Base-by-base conservation (phyloP, 2,888 invertebrate genomes). In the Uloborus plumipes region DNA sequence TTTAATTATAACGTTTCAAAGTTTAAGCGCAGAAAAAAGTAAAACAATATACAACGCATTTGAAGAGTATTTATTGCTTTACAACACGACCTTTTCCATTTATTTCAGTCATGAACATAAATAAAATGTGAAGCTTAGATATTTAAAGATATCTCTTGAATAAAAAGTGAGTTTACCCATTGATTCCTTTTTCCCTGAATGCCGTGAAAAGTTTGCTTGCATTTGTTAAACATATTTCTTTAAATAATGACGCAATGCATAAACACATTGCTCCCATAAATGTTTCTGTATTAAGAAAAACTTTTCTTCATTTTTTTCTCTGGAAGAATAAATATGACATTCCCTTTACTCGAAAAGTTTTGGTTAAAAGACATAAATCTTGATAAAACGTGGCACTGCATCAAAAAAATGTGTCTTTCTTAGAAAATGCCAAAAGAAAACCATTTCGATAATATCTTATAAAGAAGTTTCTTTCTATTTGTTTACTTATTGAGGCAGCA, bases 331-430 rank as follows among this genome's bases (percentile, higher is more conserved):
- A 65, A 73, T 64, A 18, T 53, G 65, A 53, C 73, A 64, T 64
- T 65, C 13, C 51, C 73, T 65, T n/a, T 64, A 53, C 64, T 53
- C 49, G 26, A 51, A 58, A 66, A 74, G 47, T 66, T 53, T 47
- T 74, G 59, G 39, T 39, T 39, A 39, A 55, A 53, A 55, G 66
- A 58, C 15, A 74, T 74, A 74, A 66, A 74, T 74, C 74, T 74
- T 66, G 65, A 74, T 74, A 74, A 74, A 65, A 58, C 26, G 65
- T 53, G 39, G 65, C 64, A 74, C 18, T 20, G 58, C 31, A 74
- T 53, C 66, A 74, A 74, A 66, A 31, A 66, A 74, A 66, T 74
- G 66, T 53, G 66, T 66, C 49, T 74, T 66, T 74, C 65, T 74
- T 26, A 18, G 18, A 66, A 26, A 66, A 65, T 53, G 62, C 55